Base-by-base conservation (phyloP, 2,113 vertebrate genomes). In the Podarcis cretensis region DNA sequence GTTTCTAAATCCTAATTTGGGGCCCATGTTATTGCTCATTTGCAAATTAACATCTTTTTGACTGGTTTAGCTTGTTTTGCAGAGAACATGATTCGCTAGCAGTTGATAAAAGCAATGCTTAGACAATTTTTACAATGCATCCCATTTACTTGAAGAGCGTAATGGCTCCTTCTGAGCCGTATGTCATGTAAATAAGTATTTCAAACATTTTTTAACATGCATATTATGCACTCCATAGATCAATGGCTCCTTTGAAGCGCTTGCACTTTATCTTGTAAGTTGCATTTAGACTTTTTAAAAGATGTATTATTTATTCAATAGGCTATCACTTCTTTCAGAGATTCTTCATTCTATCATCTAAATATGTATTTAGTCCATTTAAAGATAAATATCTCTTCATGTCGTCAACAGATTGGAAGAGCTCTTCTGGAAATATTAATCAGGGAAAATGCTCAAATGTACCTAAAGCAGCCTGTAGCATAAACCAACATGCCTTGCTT, bases 231-330 rank as follows among this genome's bases (percentile, higher is more conserved):
- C 93, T 95, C 84, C 89, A 92, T 89, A 93, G 92, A 95, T 94
- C 94, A 96, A 91, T 95, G 82, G 77, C 69, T 91, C 89, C 88
- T 95, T 95, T 94, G 93, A 96, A 96, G 93, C 93, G 81, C 25
- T 90, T 92, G 89, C 68, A 68, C 82, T 94, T 94, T 93, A 93
- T 89, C 80, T 89, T 93, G 54, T 89, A 95, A 89, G 90, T 95
- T 27, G 91, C 93, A 93, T 91, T 93, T 91, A 94, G 91, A 78
- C 68, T 88, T 93, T 94, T 18, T 83, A 90, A 89, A 94, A 89
- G 91, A 94, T 80, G 75, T 87, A 84, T 89, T 94, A 92, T 89
- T 94, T 89, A 77, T 90, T 93, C 93, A 92, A 91, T 84, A 95
- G 93, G 78, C 79, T 90, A 91, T 89, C 85, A 90, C 85, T 87